Evolutionary conservation across 2,888 invertebrate species (phyloP).

Genomic region (Ischnura elegans): DNA sequence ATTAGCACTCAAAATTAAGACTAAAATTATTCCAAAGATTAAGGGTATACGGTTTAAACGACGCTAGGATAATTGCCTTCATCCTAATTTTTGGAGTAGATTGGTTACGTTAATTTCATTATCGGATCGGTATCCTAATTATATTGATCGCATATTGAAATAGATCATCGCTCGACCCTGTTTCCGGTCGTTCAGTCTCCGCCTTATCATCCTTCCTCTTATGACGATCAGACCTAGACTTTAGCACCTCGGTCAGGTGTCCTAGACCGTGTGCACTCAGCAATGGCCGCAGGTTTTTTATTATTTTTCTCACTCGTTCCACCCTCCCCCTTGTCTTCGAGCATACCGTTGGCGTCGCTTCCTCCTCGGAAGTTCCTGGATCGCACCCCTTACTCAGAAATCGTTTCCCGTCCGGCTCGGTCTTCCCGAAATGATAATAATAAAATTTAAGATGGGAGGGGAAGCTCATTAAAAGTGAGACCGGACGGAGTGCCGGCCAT

Average conservation of each 20-base stretch:
- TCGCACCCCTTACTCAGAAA: neutral
- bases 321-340: neutral
- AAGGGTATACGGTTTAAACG: too few species aligned
- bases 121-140: too few species aligned
- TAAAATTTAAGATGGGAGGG: neutral
- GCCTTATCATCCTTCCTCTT: neutral
- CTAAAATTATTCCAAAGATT: too few species aligned
- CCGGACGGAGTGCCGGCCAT: neutral
- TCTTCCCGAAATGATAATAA: slow-evolving; percentile 38
- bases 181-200: neutral
- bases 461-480: slow-evolving; percentile 33
- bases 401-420: neutral
- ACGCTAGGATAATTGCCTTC: too few species aligned
- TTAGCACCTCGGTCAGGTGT: neutral
- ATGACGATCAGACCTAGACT: neutral
- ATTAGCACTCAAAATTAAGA: too few species aligned
- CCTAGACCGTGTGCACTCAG: neutral
- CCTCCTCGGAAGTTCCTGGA: too few species aligned
- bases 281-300: neutral
- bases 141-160: slow-evolving; percentile 1
- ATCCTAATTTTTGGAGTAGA: too few species aligned
- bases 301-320: too few species aligned
- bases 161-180: slow-evolving; percentile 4
- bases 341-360: neutral
- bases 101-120: too few species aligned